These are phyloP conservation scores for Zaprionus lineosus DNA, from an alignment of 2,888 invertebrate species.

Conservation along the genomic window DNA sequence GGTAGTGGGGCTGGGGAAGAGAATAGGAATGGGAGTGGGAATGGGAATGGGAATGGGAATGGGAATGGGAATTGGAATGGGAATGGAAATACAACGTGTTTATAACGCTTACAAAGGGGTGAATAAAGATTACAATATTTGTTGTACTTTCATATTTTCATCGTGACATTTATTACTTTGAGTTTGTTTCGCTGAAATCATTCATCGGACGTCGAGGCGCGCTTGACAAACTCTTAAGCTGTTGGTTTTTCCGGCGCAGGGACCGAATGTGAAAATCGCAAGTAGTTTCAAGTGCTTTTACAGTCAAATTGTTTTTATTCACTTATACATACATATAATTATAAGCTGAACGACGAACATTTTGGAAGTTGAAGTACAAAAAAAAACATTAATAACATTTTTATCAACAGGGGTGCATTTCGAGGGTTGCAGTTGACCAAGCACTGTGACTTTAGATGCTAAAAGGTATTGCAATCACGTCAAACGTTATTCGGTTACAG, in stretches of 20 bases:
- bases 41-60: too few species aligned
- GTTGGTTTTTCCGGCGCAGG: conserved; percentile 24
- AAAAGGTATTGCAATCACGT: conserved; percentile 31
- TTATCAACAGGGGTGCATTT: conserved; percentile 42
- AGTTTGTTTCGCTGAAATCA: conserved; percentile 40
- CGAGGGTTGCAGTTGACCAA: conserved; percentile 50
- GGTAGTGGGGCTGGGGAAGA: too few species aligned
- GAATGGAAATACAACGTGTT: too few species aligned
- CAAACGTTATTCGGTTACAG: conserved; percentile 20
- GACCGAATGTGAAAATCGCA: conserved; percentile 57
- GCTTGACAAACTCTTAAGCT: conserved; percentile 33
- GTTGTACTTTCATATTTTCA: conserved; percentile 57
- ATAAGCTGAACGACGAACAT: conserved; percentile 34
- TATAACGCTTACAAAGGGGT: conserved; percentile 52
- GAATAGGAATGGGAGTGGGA: too few species aligned
- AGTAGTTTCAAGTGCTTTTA: conserved; percentile 72
- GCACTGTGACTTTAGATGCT: conserved; percentile 16
- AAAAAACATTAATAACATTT: conserved; percentile 42
- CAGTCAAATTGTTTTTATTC: conserved; percentile 77
- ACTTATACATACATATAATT: conserved; percentile 65
- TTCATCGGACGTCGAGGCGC: conserved; percentile 29
- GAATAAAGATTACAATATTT: conserved; percentile 60
- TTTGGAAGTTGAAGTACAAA: conserved; percentile 15
- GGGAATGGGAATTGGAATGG: too few species aligned
- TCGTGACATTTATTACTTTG: conserved; percentile 66